Evolutionary conservation across 2,797 vertebrate genomes (phyloP), one percentile per base, ranked within the genome.

Genomic region (Ctenochaetus hawaiiensis): DNA sequence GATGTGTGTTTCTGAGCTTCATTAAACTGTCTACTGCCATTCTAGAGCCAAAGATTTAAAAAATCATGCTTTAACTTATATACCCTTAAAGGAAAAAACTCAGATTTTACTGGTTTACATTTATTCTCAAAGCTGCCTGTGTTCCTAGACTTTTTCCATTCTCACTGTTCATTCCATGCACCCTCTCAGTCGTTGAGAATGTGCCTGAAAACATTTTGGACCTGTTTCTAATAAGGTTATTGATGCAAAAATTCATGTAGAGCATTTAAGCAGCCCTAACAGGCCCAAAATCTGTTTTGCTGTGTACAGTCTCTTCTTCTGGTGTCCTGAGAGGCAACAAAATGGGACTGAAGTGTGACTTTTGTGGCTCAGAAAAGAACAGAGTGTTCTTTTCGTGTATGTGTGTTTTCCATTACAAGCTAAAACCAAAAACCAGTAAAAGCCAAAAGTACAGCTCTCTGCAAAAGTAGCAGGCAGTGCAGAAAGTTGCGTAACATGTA

Each of bases 301-400:
- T 77, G 26, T 75, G 71, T 43, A 62, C 7, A 0, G 7, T 18
- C 17, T 57, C 30, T 77, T 54, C 59, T 9, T 20, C 44, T 41
- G 14, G 20, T 37, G 30, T 69, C 23, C 48, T 20, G n/a, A 67
- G 45, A 60, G 30, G 61, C 7, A 34, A 17, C 44, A 20, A 17
- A 70, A 23, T 12, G 9, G 26, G 22, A 52, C 39, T n/a, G 47
- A 49, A 49, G 45, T 4, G 8, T 41, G 49, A 65, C 53, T 44
- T 70, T 57, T 79, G 54, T 78, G 70, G 56, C 20, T 48, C 63
- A 9, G 53, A 45, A 14, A 9, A 22, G 67, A 17, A 87, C 63
- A 65, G 1, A 22, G 12, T 71, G 80, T 88, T 72, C 72, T 84
- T 23, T 53, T 80, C 54, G 52, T 44, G 8, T 14, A 3, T 59